Base-by-base conservation (phyloP, 1,140 invertebrate genomes). In the Trichonephila clavipes region DNA sequence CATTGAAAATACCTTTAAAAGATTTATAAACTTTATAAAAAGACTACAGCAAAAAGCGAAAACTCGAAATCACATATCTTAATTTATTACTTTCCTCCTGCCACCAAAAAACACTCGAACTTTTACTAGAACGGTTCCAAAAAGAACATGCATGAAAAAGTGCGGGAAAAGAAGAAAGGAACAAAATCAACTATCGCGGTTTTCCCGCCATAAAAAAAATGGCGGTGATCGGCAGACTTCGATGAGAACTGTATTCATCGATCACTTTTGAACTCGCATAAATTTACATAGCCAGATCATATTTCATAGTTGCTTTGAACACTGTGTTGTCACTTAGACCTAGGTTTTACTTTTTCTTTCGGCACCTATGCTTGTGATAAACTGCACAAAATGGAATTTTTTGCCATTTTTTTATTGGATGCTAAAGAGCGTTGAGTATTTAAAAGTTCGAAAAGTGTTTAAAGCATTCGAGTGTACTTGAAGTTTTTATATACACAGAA, bases 181-280 rank as follows among this genome's bases (percentile, higher is more conserved):
- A 51, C 10, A 51, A 51, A 51, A 51, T 7, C 51, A 51, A 12
- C 51, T 51, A 51, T 12, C 10, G 51, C 7, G 51, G 51, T 51
- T 51, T 51, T 51, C 51, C 51, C 51, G 51, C 51, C 51, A 51
- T 7, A 10, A 51, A 61, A n/a, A 86, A 59, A 24, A 64, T 59
- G 59, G 85, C 61, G n/a, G 59, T 24, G 85, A 87, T 87, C 58
- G 85, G 85, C 85, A 87, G 85, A 87, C 64, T 40, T 87, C 85
- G 85, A 64, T 64, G 85, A 87, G 62, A 58, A 24, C 58, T 40
- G 18, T 28, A 87, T 40, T 64, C 85, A 87, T 87, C 85, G 59
- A 87, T 87, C 85, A 87, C 64, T 58, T 34, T 12, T 28, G 18
- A 19, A 87, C 59, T 64, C 85, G 61, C 85, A 62, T 87, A 87